Conservation (phyloP, 1,140 invertebrate species). For the Caenorhabditis briggsae region DNA sequence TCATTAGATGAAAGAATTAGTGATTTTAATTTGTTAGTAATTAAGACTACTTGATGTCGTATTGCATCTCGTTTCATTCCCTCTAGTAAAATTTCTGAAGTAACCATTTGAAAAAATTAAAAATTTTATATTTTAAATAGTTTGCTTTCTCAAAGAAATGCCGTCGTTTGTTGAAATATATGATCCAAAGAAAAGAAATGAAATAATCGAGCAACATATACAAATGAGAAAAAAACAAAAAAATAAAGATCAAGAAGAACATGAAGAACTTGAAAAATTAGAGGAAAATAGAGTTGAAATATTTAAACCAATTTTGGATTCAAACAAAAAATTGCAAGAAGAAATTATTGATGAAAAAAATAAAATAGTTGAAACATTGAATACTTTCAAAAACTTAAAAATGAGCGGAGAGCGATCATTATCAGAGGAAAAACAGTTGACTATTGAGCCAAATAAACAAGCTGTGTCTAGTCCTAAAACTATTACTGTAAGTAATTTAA, state of each 20-base stretch:
- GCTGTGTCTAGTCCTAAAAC: background rate
- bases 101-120: no score
- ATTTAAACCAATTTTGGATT: conserved; percentile 67
- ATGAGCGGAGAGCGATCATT: no score
- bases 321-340: conserved; percentile 67
- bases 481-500: conserved; percentile 57
- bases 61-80: no score
- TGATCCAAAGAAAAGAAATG: conserved; percentile 64
- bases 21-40: no score
- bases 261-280: conserved; percentile 52
- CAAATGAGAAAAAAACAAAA: conserved; percentile 64
- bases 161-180: conserved; percentile 65
- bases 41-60: no score
- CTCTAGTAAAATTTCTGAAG: no score
- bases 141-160: conserved; percentile 50
- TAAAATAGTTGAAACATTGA: conserved; percentile 66
- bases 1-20: no score
- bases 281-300: conserved; percentile 65
- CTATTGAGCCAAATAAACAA: background rate
- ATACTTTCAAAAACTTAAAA: conserved; percentile 54
- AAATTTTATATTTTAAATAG: background rate
- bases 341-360: conserved; percentile 64
- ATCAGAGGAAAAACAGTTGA: no score
- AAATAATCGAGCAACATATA: conserved; percentile 64
- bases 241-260: conserved; percentile 60